phyloP scores from a whole-genome alignment of 2,797 vertebrate genomes.

The Coracias cyanogaster region DNA sequence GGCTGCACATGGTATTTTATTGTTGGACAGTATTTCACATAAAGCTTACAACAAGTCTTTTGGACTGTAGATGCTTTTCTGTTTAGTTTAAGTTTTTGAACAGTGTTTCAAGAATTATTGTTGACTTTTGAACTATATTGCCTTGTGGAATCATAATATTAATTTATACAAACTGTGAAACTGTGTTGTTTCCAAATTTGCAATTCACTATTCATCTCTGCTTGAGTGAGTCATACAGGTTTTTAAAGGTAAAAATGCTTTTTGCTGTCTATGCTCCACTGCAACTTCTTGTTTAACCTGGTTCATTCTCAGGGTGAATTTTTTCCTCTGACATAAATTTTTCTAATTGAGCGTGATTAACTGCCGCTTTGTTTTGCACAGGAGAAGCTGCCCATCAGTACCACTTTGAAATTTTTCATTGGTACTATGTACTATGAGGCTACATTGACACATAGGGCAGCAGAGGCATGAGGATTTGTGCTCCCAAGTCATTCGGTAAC shows the following conservation, averaged over 20 bases:
- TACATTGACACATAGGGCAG: not conserved
- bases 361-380: not conserved
- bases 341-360: not conserved
- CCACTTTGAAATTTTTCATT: not conserved
- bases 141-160: not conserved
- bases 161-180: slow-evolving; percentile 1
- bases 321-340: not conserved
- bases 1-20: not conserved
- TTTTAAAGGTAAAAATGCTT: not conserved
- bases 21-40: not conserved
- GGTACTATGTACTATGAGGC: not conserved
- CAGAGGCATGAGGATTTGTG: not conserved
- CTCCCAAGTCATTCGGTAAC: not conserved
- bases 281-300: not conserved
- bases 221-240: not conserved
- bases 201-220: not conserved
- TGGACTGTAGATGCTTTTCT: not conserved
- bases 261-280: not conserved
- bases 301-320: not conserved
- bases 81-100: not conserved
- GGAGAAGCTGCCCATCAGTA: not conserved
- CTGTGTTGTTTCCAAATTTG: slow-evolving; percentile 8
- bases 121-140: not conserved
- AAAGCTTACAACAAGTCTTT: not conserved
- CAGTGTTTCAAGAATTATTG: not conserved